phyloP scores from a whole-genome alignment of 2,797 vertebrate species.

The Eospalax fontanierii region DNA sequence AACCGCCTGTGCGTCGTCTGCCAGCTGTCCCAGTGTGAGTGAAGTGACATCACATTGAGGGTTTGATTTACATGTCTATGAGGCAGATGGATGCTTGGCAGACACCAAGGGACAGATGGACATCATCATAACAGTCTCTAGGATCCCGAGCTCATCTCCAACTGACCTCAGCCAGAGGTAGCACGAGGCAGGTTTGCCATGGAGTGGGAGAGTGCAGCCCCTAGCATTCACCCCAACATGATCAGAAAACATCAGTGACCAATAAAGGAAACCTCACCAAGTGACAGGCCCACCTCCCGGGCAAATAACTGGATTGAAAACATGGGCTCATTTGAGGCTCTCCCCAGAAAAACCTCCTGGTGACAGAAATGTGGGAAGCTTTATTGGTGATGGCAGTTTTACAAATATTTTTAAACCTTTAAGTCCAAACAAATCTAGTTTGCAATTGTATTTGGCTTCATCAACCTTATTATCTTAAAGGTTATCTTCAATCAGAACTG shows the following conservation, averaged over 20 bases:
- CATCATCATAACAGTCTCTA: not conserved
- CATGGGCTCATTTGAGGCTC: not conserved
- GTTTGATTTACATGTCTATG: conserved; percentile 52
- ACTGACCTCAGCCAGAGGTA: not conserved
- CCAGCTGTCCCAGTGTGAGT: not conserved
- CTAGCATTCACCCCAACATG: too few relatives aligned
- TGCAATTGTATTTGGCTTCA: not conserved
- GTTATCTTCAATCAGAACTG: too few relatives aligned
- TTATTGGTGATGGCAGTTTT: not conserved
- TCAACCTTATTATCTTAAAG: not conserved
- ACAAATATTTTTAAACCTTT: not conserved
- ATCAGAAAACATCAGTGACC: not conserved
- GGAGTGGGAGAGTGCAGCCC: not conserved
- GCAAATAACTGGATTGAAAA: not conserved
- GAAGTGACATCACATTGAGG: not conserved
- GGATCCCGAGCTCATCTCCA: not conserved
- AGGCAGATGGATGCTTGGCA: not conserved
- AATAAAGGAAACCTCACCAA: not conserved
- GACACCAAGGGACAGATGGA: not conserved
- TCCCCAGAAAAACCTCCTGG: not conserved
- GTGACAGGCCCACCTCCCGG: too few relatives aligned
- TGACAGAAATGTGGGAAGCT: not conserved
- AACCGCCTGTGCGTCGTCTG: conserved; percentile 46
- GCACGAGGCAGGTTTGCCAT: not conserved
- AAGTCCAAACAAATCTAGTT: not conserved